Conservation (phyloP, 2,113 vertebrate genomes). For the Chrysemys picta region DNA sequence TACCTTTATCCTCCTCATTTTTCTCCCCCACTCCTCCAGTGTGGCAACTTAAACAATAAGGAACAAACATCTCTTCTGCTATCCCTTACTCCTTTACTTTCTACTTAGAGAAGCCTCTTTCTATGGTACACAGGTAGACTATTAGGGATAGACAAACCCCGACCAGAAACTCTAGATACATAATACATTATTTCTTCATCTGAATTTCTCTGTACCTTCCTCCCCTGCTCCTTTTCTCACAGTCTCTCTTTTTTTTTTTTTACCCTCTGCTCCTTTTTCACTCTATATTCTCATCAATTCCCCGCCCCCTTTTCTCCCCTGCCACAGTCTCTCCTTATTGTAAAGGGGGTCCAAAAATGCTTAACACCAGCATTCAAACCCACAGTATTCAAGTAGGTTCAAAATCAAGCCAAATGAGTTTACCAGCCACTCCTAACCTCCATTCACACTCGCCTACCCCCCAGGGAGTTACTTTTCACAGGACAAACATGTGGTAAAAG, state of each 20-base stretch:
- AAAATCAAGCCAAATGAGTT: not conserved
- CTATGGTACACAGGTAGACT: not conserved
- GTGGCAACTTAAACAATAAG: not conserved
- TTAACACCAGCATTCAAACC: not conserved
- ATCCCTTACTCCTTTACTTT: not conserved
- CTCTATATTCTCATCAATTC: not conserved
- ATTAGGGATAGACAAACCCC: not conserved
- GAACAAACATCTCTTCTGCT: not conserved
- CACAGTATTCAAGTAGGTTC: not conserved
- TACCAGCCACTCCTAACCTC: not conserved
- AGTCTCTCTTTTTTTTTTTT: not conserved
- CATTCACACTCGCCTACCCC: not conserved
- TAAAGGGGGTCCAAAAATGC: not conserved
- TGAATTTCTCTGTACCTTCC: not conserved
- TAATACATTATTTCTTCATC: not conserved
- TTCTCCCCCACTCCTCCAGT: not conserved
- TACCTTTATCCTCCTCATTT: accelerated
- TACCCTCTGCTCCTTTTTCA: not conserved
- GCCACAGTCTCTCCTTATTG: not conserved
- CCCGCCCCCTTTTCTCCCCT: not conserved
- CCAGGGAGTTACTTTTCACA: not conserved
- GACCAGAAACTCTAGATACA: not conserved
- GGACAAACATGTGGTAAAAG: not conserved
- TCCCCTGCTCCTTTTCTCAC: not conserved
- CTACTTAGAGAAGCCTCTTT: not conserved